Percentiles rank a stretch among this genome's conserved stretches.
Evolutionary conservation across 2,113 vertebrate species (phyloP).

Genomic region (Mellivora capensis): DNA sequence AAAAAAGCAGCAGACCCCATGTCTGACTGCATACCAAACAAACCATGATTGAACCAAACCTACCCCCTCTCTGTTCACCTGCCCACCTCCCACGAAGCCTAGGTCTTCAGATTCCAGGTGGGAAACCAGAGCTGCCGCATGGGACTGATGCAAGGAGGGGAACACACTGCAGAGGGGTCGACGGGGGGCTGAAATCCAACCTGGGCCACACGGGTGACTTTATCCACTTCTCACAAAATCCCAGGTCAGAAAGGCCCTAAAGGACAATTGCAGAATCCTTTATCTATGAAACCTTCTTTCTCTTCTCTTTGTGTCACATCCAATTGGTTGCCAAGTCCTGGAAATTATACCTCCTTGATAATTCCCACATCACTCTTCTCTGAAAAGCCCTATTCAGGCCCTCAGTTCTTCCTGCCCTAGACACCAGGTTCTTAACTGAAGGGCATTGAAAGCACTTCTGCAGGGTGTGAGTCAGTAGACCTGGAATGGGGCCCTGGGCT

Average conservation of each 20-base stretch:
- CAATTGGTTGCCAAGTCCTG: not conserved
- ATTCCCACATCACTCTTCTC: not conserved
- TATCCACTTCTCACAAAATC: not conserved
- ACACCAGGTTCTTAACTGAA: not conserved
- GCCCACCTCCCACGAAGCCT: not conserved
- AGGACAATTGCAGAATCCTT: not conserved
- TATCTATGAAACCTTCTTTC: not conserved
- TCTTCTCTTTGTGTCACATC: not conserved
- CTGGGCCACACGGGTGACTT: not conserved
- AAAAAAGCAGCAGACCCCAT: not conserved
- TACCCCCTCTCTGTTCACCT: not conserved
- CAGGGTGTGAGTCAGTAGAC: not conserved
- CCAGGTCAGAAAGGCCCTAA: not conserved
- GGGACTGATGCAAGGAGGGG: rapidly evolving
- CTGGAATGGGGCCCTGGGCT: not conserved
- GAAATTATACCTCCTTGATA: not conserved
- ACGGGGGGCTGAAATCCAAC: not conserved
- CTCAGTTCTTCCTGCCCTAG: not conserved
- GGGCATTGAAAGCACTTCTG: not conserved
- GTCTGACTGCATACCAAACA: not conserved
- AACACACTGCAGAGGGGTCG: not conserved
- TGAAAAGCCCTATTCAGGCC: not conserved
- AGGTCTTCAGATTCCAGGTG: not conserved
- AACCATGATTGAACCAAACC: not conserved
- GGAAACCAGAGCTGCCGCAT: not conserved